These are phyloP conservation scores for Drosophila parabipectinata DNA, from an alignment of 1,140 invertebrate species.

Conservation along the genomic window DNA sequence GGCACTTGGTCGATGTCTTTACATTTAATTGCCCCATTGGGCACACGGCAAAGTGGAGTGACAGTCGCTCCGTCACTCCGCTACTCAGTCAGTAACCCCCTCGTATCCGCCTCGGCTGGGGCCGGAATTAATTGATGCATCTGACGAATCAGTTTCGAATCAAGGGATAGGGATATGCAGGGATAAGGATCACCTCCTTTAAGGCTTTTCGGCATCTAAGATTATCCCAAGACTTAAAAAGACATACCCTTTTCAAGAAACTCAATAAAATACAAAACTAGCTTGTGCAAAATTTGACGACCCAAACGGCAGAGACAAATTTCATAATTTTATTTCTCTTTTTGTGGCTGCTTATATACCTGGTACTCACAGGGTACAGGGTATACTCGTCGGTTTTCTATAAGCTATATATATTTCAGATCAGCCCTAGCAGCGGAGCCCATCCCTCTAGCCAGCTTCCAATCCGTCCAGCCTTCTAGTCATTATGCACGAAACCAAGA, in stretches of 20 bases:
- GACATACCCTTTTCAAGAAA: background rate
- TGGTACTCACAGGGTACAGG: background rate
- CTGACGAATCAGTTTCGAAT: no score
- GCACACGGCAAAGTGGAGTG: constrained; percentile 43
- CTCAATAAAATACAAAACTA: constrained; percentile 11
- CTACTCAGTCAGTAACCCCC: background rate
- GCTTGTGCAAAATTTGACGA: constrained; percentile 53
- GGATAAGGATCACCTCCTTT: constrained; percentile 2
- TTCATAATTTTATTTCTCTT: constrained; percentile 58
- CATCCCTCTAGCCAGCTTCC: no score
- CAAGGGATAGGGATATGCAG: no score
- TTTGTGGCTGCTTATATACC: background rate
- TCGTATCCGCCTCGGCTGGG: background rate
- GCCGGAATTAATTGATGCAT: no score
- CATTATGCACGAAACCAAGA: no score
- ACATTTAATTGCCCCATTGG: constrained; percentile 60
- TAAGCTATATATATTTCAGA: no score
- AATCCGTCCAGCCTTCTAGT: no score
- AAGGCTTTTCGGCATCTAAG: background rate
- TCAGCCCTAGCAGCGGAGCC: no score
- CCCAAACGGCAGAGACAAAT: constrained; percentile 54
- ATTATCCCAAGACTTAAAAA: background rate
- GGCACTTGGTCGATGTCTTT: constrained; percentile 48
- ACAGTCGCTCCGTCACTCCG: constrained; percentile 7
- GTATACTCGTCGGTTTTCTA: background rate